Evolutionary conservation across 2,797 vertebrate species (phyloP), one percentile per base, ranked within the genome.

Genomic region (Nannoperca australis): DNA sequence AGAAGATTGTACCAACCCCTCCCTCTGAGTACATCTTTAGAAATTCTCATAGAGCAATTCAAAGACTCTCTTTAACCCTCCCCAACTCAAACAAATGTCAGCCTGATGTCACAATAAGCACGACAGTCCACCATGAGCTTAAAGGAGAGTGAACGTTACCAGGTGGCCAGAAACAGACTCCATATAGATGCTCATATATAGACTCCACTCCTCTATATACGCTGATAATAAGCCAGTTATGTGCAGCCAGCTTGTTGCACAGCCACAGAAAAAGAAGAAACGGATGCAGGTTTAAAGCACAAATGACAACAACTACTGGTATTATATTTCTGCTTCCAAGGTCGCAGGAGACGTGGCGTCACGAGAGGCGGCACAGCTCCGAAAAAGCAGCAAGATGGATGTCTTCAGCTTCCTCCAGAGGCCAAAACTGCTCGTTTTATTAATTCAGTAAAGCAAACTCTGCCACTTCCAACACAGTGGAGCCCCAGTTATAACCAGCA

Each of bases 391-490:
- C 51, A 2, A 0, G 34, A 15, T 67, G 59, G 61, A 71, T 66
- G 20, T 34, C 70, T 38, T 20, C 30, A 1, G 76, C 49, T 70
- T 84, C 75, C 60, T 61, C 24, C 13, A 32, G 36, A 60, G 30
- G 60, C 22, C 3, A 13, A 76, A 76, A 58, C 70, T 20, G 30
- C 14, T 0, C 55, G 81, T 88, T 79, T 84, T 36, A 36, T 36
- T 36, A 76, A 80, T 73, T 70, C 76, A 80, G 70, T 5, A 63
- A 71, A 81, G 47, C 74, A 55, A 72, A 82, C 81, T 44, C 45
- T 76, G 85, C 79, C 85, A 82, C 67, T 53, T 84, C 77, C 10
- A 40, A 70, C 81, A 81, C 24, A 30, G 64, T 5, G 67, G 65
- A 78, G 53, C 32, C 61, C 12, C 4, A 7, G 49, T 27, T 55